Evolutionary conservation across 2,797 vertebrate genomes (phyloP).

Genomic region (Cynopterus sphinx): DNA sequence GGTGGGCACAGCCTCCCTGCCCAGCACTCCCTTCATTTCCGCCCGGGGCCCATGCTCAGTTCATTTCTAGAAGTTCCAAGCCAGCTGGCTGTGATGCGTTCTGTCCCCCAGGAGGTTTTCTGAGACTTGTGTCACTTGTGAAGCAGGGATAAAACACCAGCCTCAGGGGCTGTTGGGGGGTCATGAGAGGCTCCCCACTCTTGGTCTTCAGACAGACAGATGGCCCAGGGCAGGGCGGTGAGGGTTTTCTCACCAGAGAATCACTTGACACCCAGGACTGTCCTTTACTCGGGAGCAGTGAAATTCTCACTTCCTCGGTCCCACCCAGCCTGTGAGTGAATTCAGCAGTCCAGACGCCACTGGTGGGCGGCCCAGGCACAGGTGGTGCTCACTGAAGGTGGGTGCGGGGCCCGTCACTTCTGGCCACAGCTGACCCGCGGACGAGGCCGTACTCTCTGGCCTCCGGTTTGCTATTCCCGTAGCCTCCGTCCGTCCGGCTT

Average conservation of each 20-base stretch:
- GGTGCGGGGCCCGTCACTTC: too few relatives aligned
- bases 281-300: background rate
- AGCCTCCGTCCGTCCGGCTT: background rate
- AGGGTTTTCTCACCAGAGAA: background rate
- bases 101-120: fast-evolving
- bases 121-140: background rate
- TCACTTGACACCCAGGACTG: background rate
- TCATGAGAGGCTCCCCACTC: background rate
- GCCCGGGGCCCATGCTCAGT: fast-evolving
- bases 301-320: background rate
- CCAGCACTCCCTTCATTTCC: background rate
- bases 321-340: background rate
- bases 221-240: background rate
- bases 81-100: background rate
- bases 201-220: background rate
- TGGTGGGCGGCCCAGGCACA: background rate
- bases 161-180: background rate
- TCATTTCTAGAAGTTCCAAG: too few relatives aligned
- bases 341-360: background rate
- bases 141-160: background rate
- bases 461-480: background rate
- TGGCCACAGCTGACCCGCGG: background rate
- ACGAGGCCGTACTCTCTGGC: background rate
- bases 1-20: background rate
- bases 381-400: background rate